Evolutionary conservation across 2,888 invertebrate genomes (phyloP), one percentile per base, ranked within the genome.

Genomic region (Pomacea canaliculata): DNA sequence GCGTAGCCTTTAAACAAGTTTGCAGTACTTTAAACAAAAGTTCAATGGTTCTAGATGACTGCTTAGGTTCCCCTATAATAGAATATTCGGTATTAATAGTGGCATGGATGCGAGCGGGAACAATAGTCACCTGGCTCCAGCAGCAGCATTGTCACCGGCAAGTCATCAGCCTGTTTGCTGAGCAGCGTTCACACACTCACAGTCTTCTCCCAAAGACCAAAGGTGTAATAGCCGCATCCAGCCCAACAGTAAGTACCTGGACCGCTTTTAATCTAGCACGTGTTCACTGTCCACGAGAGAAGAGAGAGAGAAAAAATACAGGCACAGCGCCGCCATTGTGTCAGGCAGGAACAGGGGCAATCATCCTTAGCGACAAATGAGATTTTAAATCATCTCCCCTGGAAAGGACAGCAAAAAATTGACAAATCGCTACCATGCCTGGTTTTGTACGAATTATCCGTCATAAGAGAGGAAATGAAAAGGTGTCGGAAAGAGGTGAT

Each of bases 341-440:
- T 46, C n/a, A 12, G 10, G 68, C 68, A 37, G 19, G 27, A n/a
- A 46, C 27, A 37, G 23, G 48, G 10, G 68, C 48, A 68, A 68
- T 68, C 68, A 19, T 27, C 19, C 68, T 19, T 19, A 19, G 19
- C 19, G 19, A 68, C 37, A 27, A 68, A 68, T 68, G 68, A 68
- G 68, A 68, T 68, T 68, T 68, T 68, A 68, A 68, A 68, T 68
- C 68, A 68, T 68, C 9, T 23, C 68, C 27, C 9, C 37, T n/a
- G 19, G 68, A 27, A 46, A 37, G 37, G 68, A 5, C 37, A 46
- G 68, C 13, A 12, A 68, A 27, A 46, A 46, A 23, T 46, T 68
- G 68, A 68, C 68, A 68, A 68, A 68, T 68, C 68, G 48, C 68
- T 46, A 19, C 37, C 19, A 68, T 37, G 48, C 8, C 68, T 68